Evolutionary conservation across 2,888 invertebrate genomes (phyloP).

Genomic region (Salpingus planirostris): DNA sequence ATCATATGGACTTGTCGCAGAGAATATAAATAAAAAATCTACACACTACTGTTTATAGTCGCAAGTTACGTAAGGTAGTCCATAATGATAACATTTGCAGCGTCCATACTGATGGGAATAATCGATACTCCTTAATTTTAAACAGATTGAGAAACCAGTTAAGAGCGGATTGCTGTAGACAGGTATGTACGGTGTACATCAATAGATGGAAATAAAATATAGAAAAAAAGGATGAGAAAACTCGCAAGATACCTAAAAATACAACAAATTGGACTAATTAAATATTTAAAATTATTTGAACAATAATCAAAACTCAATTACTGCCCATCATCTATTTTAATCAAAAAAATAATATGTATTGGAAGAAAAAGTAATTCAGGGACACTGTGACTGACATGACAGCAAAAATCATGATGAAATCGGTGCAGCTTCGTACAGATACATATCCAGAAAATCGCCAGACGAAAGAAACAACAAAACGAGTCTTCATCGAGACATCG

Average conservation of each 20-base stretch:
- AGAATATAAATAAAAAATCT: conserved; percentile 13
- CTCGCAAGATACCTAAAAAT: too few species aligned
- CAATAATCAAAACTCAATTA: too few species aligned
- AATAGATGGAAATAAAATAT: background rate
- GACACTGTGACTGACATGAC: background rate
- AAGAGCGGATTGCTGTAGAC: too few species aligned
- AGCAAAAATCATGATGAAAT: background rate
- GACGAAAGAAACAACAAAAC: background rate
- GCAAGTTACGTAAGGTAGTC: too few species aligned
- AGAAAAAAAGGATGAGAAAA: background rate
- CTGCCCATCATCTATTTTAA: too few species aligned
- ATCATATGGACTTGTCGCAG: conserved; percentile 14
- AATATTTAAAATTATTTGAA: conserved; percentile 1
- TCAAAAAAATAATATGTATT: background rate
- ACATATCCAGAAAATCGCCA: conserved; percentile 1
- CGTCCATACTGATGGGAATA: too few species aligned
- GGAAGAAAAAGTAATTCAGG: too few species aligned
- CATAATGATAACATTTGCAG: too few species aligned
- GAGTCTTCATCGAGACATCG: conserved; percentile 59
- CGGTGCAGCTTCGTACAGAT: conserved; percentile 2
- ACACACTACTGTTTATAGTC: conserved; percentile 5
- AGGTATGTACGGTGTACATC: conserved; percentile 4
- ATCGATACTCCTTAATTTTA: conserved; percentile 4
- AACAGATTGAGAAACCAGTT: conserved; percentile 3
- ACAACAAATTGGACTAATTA: too few species aligned